These are phyloP conservation scores for Phenganax subtilis DNA, from an alignment of 92 coral and sea anemone genomes.

Conservation along the genomic window DNA sequence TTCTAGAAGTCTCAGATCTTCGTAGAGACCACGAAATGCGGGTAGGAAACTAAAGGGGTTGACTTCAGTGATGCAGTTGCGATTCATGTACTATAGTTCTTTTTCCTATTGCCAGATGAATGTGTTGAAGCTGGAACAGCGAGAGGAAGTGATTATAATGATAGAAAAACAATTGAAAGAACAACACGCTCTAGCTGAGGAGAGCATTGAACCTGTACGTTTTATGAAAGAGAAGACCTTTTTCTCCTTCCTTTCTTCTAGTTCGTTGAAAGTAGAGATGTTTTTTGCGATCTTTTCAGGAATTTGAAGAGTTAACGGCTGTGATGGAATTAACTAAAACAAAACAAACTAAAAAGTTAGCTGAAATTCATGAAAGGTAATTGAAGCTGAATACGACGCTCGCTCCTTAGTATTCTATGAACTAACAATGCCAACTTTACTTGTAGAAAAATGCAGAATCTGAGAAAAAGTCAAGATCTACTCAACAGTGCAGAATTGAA, in stretches of 20 bases:
- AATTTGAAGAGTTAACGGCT: slow-evolving; percentile 72
- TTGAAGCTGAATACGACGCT: no score
- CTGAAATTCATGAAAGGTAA: slow-evolving; percentile 78
- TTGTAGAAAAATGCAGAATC: slow-evolving; percentile 75
- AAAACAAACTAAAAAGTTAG: slow-evolving; percentile 67
- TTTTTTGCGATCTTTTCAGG: slow-evolving; percentile 42
- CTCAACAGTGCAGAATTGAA: slow-evolving; percentile 77
- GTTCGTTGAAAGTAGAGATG: neutral
- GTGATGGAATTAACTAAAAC: slow-evolving; percentile 65
- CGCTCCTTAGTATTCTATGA: neutral
- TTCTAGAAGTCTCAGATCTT: slow-evolving; percentile 58
- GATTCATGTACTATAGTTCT: neutral
- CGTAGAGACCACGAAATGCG: slow-evolving; percentile 57
- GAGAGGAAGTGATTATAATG: slow-evolving; percentile 63
- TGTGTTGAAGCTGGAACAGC: slow-evolving; percentile 64
- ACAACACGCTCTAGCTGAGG: slow-evolving; percentile 67
- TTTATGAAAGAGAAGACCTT: neutral
- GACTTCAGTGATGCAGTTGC: no score
- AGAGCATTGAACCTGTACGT: slow-evolving; percentile 78
- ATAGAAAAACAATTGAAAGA: slow-evolving; percentile 70
- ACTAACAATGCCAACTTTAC: neutral
- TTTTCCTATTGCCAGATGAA: slow-evolving; percentile 56
- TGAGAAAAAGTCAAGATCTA: slow-evolving; percentile 82
- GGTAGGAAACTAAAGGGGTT: slow-evolving; percentile 40
- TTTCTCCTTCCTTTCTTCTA: neutral